Conservation (phyloP, 2,888 invertebrate genomes). For the Malthinus seriepunctatus region DNA sequence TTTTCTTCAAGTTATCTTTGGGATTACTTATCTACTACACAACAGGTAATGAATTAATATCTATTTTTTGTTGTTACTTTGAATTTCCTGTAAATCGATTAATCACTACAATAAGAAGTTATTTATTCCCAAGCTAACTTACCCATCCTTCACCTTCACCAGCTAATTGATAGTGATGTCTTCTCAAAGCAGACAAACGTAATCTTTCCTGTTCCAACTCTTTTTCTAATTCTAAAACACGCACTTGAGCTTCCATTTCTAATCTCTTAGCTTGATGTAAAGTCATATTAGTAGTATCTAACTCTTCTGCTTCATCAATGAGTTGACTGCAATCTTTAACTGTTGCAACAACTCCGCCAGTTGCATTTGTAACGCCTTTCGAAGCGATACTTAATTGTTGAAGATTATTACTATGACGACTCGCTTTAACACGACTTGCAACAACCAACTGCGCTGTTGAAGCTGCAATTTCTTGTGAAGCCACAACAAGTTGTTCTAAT, state of each 20-base stretch:
- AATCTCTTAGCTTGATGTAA: conserved; percentile 93
- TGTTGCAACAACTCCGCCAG: conserved; percentile 88
- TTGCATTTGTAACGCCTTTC: conserved; percentile 85
- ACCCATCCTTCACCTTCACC: conserved; percentile 61
- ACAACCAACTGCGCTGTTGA: conserved; percentile 97
- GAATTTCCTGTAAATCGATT: conserved; percentile 3
- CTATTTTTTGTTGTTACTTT: not conserved
- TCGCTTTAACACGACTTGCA: conserved; percentile 94
- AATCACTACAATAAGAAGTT: not conserved
- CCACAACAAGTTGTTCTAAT: conserved; percentile 91
- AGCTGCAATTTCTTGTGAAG: conserved; percentile 95
- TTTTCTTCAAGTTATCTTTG: conserved; percentile 1
- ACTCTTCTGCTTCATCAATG: conserved; percentile 83
- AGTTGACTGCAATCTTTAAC: conserved; percentile 87
- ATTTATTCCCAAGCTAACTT: not conserved
- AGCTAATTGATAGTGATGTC: conserved; percentile 89
- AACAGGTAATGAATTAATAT: not conserved
- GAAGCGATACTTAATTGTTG: conserved; percentile 84
- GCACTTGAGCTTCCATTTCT: conserved; percentile 98
- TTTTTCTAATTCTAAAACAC: conserved; percentile 90
- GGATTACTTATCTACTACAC: not conserved
- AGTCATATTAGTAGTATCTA: conserved; percentile 87
- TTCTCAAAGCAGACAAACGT: conserved; percentile 82
- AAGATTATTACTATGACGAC: conserved; percentile 78
- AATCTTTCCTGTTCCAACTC: conserved; percentile 87